Evolutionary conservation across 1,140 invertebrate species (phyloP).

Genomic region (Heterodera carotae): DNA sequence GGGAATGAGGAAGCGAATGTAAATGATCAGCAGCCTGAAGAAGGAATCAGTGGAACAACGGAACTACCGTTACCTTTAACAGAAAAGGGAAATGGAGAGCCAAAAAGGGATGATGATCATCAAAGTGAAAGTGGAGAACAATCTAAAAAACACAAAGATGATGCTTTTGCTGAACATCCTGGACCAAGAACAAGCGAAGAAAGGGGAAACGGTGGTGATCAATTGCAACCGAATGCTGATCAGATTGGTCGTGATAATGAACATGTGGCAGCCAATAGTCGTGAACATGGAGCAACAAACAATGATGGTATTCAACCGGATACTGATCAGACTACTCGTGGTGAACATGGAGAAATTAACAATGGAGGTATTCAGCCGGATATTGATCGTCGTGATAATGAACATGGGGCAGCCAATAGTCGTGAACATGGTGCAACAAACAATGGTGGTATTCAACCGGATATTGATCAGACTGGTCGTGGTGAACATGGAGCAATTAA

Average conservation of each 20-base stretch:
- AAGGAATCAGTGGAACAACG: no score
- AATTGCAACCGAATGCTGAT: no score
- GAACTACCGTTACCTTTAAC: background rate
- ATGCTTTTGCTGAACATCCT: background rate
- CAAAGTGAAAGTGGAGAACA: background rate
- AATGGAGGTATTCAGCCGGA: background rate
- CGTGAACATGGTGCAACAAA: background rate
- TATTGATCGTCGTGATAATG: background rate
- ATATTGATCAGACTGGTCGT: background rate
- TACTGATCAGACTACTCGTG: no score
- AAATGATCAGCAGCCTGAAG: constrained; percentile 1
- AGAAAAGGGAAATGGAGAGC: background rate
- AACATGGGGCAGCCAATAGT: no score
- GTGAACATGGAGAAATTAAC: no score
- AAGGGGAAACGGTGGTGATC: no score
- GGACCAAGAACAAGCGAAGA: background rate
- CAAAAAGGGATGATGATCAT: background rate
- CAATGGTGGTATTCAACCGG: background rate
- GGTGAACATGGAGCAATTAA: background rate
- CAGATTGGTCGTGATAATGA: no score
- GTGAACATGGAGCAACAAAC: no score
- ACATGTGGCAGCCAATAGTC: no score
- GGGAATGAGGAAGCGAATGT: background rate
- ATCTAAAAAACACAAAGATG: background rate
- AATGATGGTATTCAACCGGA: no score